Conservation (phyloP, 2,113 vertebrate genomes). For the Tichodroma muraria region DNA sequence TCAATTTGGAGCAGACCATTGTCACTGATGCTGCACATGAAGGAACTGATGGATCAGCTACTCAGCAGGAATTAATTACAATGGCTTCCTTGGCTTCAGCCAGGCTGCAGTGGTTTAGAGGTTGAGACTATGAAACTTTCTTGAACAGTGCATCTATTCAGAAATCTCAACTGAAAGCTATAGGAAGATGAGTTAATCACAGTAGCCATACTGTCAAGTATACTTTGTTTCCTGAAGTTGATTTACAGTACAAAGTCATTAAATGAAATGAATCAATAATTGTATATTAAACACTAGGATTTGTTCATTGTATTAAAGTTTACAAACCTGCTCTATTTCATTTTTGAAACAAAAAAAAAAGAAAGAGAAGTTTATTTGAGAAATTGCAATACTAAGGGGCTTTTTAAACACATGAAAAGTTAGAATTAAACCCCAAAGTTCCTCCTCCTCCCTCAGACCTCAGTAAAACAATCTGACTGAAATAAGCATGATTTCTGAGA, state of each 20-base stretch:
- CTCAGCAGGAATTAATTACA: background rate
- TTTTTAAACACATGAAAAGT: background rate
- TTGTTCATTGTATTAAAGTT: background rate
- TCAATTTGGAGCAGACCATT: background rate
- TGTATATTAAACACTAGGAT: conserved; percentile 23
- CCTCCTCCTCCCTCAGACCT: background rate
- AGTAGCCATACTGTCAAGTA: background rate
- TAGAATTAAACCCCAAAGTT: background rate
- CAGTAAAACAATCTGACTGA: background rate
- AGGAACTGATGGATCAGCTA: background rate
- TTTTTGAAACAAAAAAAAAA: background rate
- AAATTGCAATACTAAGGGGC: background rate
- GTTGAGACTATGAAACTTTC: background rate
- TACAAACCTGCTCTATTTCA: background rate
- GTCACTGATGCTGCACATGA: background rate
- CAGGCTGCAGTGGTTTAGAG: background rate
- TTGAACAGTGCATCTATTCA: background rate
- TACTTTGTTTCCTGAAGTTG: conserved; percentile 18
- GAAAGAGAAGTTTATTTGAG: background rate
- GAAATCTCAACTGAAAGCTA: background rate
- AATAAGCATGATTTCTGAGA: background rate
- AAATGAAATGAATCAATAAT: conserved; percentile 34
- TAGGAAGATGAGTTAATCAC: background rate
- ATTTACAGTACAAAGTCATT: conserved; percentile 22
- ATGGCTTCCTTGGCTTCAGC: background rate